Evolutionary conservation across 2,888 invertebrate genomes (phyloP), one percentile per base, ranked within the genome.

Genomic region (Tachina grossa): DNA sequence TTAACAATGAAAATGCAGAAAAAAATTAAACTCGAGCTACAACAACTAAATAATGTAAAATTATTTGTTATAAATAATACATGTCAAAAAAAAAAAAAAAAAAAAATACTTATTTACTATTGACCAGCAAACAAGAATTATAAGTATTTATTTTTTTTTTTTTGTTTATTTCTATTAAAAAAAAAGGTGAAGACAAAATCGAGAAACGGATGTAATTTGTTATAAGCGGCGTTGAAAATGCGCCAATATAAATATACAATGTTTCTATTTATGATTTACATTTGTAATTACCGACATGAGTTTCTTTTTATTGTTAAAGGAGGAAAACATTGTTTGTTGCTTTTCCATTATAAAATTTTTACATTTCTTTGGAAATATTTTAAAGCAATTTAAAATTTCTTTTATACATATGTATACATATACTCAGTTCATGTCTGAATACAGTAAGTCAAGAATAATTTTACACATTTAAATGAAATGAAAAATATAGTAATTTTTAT

Each of bases 131-230:
- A 78, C 74, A 57, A 77, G 68, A 83, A 80, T 68, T 74, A 65
- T 66, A 68, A 63, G 41, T 74, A 22, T 75, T 71, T 77, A 13
- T 65, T 65, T 61, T 16, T 55, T 75, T 71, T 77, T 13, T 59
- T 65, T 61, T 14, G 11, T 55, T 65, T 77, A 16, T 83, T 55
- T 65, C 5, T 55, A 1, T 39, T 49, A 22, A 47, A 55, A 49
- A 55, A 41, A 55, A 47, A 69, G 69, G n/a, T 82, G 53, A 71
- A 79, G 63, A 80, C 53, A 66, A 85, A 83, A 72, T 55, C 61
- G 22, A 57, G 63, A 85, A 85, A 79, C 85, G 85, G 85, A 85
- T 85, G 83, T 80, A 80, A 80, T 83, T 85, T 80, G 57, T 85
- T 84, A 59, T 59, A 61, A 83, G 51, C 47, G 83, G 78, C 45